Percentiles rank a stretch among this genome's conserved stretches.
Evolutionary conservation across 2,797 vertebrate species (phyloP).

Genomic region (Helostoma temminkii): DNA sequence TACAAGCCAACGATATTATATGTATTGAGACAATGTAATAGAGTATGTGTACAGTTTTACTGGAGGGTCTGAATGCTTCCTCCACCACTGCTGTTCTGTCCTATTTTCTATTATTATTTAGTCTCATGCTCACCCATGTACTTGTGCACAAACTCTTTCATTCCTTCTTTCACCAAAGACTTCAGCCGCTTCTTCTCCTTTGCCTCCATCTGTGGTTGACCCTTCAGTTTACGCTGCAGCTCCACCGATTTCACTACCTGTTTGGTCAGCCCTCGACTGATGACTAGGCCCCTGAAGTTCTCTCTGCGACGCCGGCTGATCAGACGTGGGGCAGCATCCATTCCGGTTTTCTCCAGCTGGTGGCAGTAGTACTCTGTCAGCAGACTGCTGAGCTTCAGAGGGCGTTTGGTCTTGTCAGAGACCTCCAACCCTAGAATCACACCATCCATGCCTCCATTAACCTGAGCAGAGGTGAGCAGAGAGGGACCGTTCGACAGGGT

Average conservation of each 20-base stretch:
- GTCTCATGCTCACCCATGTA: conserved; percentile 82
- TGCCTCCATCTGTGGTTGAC: conserved; percentile 20
- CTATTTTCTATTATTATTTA: background rate
- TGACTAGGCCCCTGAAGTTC: conserved; percentile 73
- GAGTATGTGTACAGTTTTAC: too few relatives aligned
- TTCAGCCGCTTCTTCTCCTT: conserved; percentile 56
- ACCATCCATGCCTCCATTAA: conserved; percentile 91
- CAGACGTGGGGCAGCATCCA: conserved; percentile 69
- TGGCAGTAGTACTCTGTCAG: conserved; percentile 86
- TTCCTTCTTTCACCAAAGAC: conserved; percentile 55
- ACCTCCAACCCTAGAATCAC: conserved; percentile 81
- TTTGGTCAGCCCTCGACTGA: conserved; percentile 58
- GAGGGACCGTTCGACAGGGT: conserved; percentile 73
- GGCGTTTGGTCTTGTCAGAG: conserved; percentile 13
- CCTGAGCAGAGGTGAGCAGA: conserved; percentile 79
- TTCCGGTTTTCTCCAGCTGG: conserved; percentile 50
- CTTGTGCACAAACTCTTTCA: conserved; percentile 80
- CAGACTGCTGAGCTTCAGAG: conserved; percentile 76
- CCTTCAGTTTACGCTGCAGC: conserved; percentile 61
- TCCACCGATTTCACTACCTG: conserved; percentile 72
- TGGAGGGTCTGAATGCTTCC: background rate
- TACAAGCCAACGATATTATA: too few relatives aligned
- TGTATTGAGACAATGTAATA: too few relatives aligned
- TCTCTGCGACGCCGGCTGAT: conserved; percentile 78
- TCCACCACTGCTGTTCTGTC: too few relatives aligned